Percentiles rank a stretch among this genome's conserved stretches.
Evolutionary conservation across 2,888 invertebrate genomes (phyloP).

Genomic region (Halictus ligatus): DNA sequence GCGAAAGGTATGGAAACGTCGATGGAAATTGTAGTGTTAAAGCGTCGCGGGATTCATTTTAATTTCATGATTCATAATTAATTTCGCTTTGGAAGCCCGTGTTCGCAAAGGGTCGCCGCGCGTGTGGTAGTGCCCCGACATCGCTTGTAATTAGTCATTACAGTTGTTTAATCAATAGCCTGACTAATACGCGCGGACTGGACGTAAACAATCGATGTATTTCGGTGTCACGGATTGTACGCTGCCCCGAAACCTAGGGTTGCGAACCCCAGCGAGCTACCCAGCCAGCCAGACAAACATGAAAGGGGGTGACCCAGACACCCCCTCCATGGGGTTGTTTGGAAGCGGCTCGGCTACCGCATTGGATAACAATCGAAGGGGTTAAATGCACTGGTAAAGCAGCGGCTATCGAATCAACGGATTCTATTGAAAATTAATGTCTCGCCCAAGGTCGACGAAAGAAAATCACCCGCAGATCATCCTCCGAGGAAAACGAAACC

Average conservation of each 20-base stretch:
- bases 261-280: constrained; percentile 77
- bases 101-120: background rate
- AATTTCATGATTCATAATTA: no score
- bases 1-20: background rate
- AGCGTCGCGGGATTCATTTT: background rate
- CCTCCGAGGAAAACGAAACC: no score
- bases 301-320: constrained; percentile 83
- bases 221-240: constrained; percentile 63
- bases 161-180: constrained; percentile 48
- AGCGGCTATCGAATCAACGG: constrained; percentile 29
- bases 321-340: constrained; percentile 77
- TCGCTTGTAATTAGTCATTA: constrained; percentile 45
- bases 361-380: constrained; percentile 73
- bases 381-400: constrained; percentile 47
- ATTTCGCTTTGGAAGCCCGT: background rate
- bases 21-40: background rate
- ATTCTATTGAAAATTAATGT: constrained; percentile 34
- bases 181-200: constrained; percentile 38
- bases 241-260: constrained; percentile 69
- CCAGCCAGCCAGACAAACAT: constrained; percentile 75
- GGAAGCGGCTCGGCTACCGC: constrained; percentile 70
- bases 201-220: constrained; percentile 71
- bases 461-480: background rate
- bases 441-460: constrained; percentile 2
- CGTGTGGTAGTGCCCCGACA: background rate